Conservation (phyloP, 2,888 invertebrate species). For the Ichneumon xanthorius region DNA sequence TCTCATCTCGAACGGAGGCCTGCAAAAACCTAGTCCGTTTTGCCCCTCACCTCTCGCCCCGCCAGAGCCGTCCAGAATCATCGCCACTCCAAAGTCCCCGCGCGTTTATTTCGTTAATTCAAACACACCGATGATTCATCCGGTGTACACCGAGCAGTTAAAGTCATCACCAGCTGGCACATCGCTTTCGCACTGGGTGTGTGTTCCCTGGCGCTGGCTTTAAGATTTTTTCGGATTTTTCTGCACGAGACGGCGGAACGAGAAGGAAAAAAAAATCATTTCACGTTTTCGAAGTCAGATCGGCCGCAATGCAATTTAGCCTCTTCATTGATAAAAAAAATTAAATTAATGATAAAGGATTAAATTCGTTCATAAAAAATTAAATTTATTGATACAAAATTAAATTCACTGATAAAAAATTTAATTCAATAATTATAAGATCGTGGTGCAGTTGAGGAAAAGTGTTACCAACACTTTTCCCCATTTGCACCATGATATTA, state of each 20-base stretch:
- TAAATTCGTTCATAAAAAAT: neutral
- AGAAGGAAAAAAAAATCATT: neutral
- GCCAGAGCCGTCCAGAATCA: constrained; percentile 5
- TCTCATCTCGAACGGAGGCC: no score
- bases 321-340: neutral
- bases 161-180: constrained; percentile 66
- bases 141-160: constrained; percentile 54
- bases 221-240: neutral
- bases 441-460: no score
- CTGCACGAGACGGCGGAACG: neutral
- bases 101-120: constrained; percentile 64
- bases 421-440: no score
- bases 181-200: constrained; percentile 60
- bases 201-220: constrained; percentile 14
- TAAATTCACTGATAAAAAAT: no score
- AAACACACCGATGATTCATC: constrained; percentile 61
- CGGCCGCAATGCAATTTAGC: neutral
- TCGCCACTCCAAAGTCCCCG: constrained; percentile 16
- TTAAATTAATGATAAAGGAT: no score
- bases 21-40: no score
- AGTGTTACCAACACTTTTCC: no score
- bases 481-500: no score
- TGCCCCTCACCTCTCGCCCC: neutral
- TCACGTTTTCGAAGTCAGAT: neutral
- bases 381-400: no score